Evolutionary conservation across 2,797 vertebrate genomes (phyloP).

Genomic region (Sebastes oblongus): DNA sequence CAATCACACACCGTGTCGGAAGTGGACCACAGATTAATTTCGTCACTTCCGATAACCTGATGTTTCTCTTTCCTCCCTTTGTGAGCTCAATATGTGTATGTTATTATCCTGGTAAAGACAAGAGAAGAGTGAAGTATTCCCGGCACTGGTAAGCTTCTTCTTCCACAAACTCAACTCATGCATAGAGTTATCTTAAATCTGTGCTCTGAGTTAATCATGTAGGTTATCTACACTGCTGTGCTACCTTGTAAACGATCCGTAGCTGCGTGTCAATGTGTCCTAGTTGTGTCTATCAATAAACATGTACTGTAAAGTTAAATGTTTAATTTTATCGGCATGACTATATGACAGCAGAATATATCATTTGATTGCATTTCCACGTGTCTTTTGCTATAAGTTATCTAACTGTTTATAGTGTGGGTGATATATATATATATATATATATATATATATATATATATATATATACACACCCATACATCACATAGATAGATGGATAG

Average conservation of each 20-base stretch:
- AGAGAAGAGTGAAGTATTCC: neutral
- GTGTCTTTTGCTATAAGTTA: no score
- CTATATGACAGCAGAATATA: fast-evolving
- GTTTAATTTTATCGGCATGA: neutral
- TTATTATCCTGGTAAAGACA: neutral
- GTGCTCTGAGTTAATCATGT: neutral
- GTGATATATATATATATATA: no score
- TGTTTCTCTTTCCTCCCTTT: neutral
- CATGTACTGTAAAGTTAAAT: neutral
- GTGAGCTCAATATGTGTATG: neutral
- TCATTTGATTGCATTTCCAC: neutral
- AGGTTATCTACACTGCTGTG: neutral
- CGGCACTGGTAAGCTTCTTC: conserved; percentile 5
- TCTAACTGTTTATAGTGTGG: no score
- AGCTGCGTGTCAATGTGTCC: neutral
- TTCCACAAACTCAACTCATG: no score
- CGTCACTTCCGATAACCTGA: conserved; percentile 35
- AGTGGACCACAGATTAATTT: fast-evolving
- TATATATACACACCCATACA: fast-evolving
- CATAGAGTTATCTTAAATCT: neutral
- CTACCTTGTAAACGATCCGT: neutral
- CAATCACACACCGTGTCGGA: neutral
- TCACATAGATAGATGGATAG: no score
- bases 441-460: no score
- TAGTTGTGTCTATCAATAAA: fast-evolving